Percentiles rank a stretch among this genome's conserved stretches.
Conservation (phyloP, 1,140 invertebrate genomes). For the Plutomurus gul region DNA sequence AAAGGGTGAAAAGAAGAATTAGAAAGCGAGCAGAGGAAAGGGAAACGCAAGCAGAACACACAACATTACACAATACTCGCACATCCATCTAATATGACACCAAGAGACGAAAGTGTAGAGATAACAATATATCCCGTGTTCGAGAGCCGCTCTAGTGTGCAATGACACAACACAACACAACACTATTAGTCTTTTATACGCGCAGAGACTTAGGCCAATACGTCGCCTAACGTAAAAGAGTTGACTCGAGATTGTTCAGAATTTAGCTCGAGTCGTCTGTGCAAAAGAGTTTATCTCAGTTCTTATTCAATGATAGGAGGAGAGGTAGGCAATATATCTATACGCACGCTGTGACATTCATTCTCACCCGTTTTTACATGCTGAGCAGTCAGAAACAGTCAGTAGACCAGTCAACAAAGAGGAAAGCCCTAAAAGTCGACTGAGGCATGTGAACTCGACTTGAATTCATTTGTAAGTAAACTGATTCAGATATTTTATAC, state of each 20-base stretch:
- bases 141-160: too few species aligned
- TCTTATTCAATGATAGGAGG: background rate
- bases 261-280: too few species aligned
- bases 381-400: background rate
- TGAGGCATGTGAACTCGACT: background rate
- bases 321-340: too few species aligned
- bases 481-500: background rate
- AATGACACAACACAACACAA: too few species aligned
- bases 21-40: background rate
- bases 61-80: background rate
- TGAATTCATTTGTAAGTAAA: constrained; percentile 16
- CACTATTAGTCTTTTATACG: too few species aligned
- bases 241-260: too few species aligned
- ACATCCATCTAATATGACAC: background rate
- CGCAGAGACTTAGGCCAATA: too few species aligned
- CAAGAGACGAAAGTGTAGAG: too few species aligned
- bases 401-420: too few species aligned
- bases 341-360: background rate
- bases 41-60: background rate
- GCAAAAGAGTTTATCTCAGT: background rate
- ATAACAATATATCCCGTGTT: too few species aligned
- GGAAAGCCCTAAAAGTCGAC: too few species aligned
- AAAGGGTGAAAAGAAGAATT: background rate
- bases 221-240: too few species aligned
- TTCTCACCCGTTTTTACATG: background rate